phyloP scores from a whole-genome alignment of 2,888 invertebrate genomes.

The Hylaea fasciaria region DNA sequence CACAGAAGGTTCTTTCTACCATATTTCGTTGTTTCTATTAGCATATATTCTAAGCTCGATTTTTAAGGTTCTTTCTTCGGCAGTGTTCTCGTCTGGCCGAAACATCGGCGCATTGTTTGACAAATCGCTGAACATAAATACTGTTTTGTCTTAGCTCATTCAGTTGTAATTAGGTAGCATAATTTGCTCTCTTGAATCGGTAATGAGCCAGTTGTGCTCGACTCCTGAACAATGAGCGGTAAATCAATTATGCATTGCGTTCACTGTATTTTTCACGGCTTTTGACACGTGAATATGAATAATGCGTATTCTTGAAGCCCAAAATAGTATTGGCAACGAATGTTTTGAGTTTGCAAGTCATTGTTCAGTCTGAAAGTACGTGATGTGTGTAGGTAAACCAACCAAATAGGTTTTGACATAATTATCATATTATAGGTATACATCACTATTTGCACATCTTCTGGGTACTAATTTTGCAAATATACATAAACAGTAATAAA shows the following conservation, averaged over 20 bases:
- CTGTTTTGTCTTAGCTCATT: constrained; percentile 78
- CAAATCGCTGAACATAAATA: constrained; percentile 83
- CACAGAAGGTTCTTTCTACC: constrained; percentile 56
- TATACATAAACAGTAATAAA: too few species aligned
- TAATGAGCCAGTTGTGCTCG: constrained; percentile 72
- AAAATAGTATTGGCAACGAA: constrained; percentile 40
- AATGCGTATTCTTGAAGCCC: constrained; percentile 44
- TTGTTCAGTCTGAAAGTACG: constrained; percentile 26
- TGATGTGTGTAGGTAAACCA: too few species aligned
- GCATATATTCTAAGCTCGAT: constrained; percentile 72
- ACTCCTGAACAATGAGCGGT: constrained; percentile 71
- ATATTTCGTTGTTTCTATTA: constrained; percentile 54
- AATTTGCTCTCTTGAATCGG: constrained; percentile 81
- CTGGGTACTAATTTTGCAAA: too few species aligned
- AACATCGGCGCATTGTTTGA: constrained; percentile 80
- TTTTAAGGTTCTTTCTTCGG: constrained; percentile 73
- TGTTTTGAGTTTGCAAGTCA: constrained; percentile 33
- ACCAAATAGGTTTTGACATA: too few species aligned
- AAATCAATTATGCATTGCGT: constrained; percentile 75
- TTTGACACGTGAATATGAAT: constrained; percentile 56
- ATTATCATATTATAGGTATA: too few species aligned
- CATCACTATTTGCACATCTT: too few species aligned
- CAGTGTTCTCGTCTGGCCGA: constrained; percentile 66
- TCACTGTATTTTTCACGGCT: constrained; percentile 56
- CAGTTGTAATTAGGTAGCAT: constrained; percentile 83